Evolutionary conservation across 2,113 vertebrate species (phyloP), one percentile per base, ranked within the genome.

Genomic region (Etheostoma spectabile): DNA sequence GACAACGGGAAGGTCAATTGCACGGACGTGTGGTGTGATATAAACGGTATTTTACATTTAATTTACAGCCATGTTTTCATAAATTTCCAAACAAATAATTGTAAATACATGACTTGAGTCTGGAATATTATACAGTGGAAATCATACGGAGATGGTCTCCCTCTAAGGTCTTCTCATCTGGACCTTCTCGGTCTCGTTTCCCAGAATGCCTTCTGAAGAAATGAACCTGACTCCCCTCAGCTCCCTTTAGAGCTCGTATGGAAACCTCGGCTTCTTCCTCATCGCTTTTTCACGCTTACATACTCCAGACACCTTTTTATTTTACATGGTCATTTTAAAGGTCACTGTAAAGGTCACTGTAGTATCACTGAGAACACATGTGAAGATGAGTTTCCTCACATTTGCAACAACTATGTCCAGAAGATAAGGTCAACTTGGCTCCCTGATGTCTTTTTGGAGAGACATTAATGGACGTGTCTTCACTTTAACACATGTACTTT

Each of bases 311-410:
- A 15, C 19, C 10, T 22, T 53, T n/a, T 6, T 51, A 30, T 30
- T 30, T 30, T 2, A 24, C 15, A 10, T n/a, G 8, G 57, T n/a
- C n/a, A n/a, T n/a, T n/a, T n/a, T n/a, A n/a, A n/a, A n/a, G n/a
- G n/a, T 42, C 65, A 18, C 62, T 1, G 51, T 65, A 80, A 90
- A 88, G 84, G 81, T 86, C 84, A 56, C 4, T 4, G 67, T 6
- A 0, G 14, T 45, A 2, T 62, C 33, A 30, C 45, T 0, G 14
- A 11, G 13, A 48, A 35, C 49, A 49, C 45, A 24, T 10, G 63
- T 15, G 27, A 0, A 61, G 70, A 74, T 52, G 72, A 53, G 33
- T 65, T 89, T 79, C 77, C 82, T 74, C 82, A 69, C 86, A 77
- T 78, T 35, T 60, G n/a, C 42, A 66, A 59, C 62, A 33, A 52